A percentile compares a stretch with the other conserved stretches of the same genome.
Evolutionary conservation across 2,113 vertebrate species (phyloP).

Genomic region (Ursus arctos): DNA sequence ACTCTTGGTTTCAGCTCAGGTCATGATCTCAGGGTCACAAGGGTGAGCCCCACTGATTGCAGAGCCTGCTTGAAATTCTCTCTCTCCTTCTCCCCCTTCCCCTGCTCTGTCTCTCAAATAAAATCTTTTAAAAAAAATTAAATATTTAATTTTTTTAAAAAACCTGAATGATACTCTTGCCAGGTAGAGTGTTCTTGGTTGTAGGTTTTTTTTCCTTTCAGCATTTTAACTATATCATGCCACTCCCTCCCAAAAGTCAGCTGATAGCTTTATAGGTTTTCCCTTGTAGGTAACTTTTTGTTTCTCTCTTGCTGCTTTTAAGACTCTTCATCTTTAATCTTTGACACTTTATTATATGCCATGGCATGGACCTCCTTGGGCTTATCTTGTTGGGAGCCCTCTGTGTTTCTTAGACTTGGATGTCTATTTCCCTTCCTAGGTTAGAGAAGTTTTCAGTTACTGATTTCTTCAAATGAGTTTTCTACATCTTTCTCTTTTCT

Average conservation of each 20-base stretch:
- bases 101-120: neutral
- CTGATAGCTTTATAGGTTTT: neutral
- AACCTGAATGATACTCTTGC: neutral
- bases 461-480: neutral
- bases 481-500: neutral
- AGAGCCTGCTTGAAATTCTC: neutral
- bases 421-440: neutral
- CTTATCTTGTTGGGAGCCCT: neutral
- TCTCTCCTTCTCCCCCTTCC: neutral
- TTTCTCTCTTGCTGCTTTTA: neutral
- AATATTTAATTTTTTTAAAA: neutral
- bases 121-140: neutral
- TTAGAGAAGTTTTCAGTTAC: neutral
- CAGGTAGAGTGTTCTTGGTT: neutral
- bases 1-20: neutral
- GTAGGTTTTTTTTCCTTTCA: neutral
- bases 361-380: neutral
- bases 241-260: neutral
- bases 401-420: neutral
- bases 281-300: neutral
- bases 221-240: neutral
- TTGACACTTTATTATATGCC: neutral
- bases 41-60: neutral
- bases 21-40: neutral
- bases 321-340: neutral